phyloP scores from a whole-genome alignment of 2,113 vertebrate genomes.

The Platysteira castanea region DNA sequence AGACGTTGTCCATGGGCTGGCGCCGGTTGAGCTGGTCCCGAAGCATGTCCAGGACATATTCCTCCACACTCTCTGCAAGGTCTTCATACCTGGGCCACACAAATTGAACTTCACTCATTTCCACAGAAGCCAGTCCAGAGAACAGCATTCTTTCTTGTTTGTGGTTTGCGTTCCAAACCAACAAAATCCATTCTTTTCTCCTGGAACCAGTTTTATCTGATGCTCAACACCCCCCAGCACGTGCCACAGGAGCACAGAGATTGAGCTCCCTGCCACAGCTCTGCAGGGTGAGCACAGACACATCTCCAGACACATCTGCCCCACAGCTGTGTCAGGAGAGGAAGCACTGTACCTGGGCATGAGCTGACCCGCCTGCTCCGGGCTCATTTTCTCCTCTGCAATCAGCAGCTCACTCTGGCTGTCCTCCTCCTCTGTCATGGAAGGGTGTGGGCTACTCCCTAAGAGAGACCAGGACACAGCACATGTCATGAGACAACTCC shows the following conservation, averaged over 20 bases:
- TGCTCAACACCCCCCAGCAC: background rate
- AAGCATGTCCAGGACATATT: conserved; percentile 94
- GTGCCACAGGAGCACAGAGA: background rate
- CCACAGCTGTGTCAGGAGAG: accelerated
- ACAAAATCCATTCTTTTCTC: background rate
- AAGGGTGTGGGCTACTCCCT: conserved; percentile 96
- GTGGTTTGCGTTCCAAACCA: accelerated
- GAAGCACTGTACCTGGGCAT: conserved; percentile 86
- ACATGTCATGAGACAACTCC: background rate
- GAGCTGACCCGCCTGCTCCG: conserved; percentile 91
- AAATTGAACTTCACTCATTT: background rate
- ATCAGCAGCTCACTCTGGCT: conserved; percentile 93
- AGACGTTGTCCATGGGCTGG: conserved; percentile 96
- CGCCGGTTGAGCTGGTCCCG: conserved; percentile 92
- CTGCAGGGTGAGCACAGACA: background rate
- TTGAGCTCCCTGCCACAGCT: background rate
- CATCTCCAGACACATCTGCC: background rate
- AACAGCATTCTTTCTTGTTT: background rate
- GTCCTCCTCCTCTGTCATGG: conserved; percentile 94
- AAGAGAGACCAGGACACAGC: background rate
- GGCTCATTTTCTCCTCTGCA: conserved; percentile 96
- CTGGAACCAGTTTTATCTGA: background rate
- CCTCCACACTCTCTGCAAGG: conserved; percentile 92
- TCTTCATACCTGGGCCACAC: conserved; percentile 86
- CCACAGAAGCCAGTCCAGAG: background rate